These are phyloP conservation scores for Automeris io DNA, from an alignment of 2,888 invertebrate species.

Conservation along the genomic window DNA sequence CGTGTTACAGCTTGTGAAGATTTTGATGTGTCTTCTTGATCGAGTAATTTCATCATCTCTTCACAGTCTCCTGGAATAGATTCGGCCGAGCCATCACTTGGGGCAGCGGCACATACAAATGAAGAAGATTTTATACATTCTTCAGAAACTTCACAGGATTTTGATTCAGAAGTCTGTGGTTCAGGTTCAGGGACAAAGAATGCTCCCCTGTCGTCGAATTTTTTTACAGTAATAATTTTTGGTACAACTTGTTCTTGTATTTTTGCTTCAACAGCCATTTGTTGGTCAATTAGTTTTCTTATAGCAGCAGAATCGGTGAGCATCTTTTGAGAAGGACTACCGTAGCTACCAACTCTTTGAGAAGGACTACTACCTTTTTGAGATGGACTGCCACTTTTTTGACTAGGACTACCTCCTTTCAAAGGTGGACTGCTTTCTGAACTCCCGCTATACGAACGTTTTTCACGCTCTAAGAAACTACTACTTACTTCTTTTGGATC, in stretches of 20 bases:
- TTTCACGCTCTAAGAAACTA: conserved; percentile 69
- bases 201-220: conserved; percentile 66
- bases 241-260: conserved; percentile 52
- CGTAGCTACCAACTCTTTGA: conserved; percentile 62
- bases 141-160: conserved; percentile 46
- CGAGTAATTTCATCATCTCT: conserved; percentile 77
- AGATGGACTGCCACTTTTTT: conserved; percentile 66
- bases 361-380: conserved; percentile 70
- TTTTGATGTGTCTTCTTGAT: conserved; percentile 66
- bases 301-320: conserved; percentile 68
- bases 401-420: conserved; percentile 64
- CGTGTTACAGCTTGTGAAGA: conserved; percentile 34
- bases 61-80: conserved; percentile 78
- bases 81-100: conserved; percentile 68
- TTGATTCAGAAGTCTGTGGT: conserved; percentile 28
- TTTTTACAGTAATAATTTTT: conserved; percentile 66
- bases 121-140: conserved; percentile 60
- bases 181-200: conserved; percentile 65
- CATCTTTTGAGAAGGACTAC: conserved; percentile 65
- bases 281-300: conserved; percentile 68
- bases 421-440: conserved; percentile 78
- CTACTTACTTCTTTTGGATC: conserved; percentile 73
- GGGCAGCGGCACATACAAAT: conserved; percentile 66
- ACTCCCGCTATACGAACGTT: conserved; percentile 74
- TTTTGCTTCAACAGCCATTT: conserved; percentile 64